phyloP scores from a whole-genome alignment of 1,140 invertebrate species.

The Drosophila suzukii region DNA sequence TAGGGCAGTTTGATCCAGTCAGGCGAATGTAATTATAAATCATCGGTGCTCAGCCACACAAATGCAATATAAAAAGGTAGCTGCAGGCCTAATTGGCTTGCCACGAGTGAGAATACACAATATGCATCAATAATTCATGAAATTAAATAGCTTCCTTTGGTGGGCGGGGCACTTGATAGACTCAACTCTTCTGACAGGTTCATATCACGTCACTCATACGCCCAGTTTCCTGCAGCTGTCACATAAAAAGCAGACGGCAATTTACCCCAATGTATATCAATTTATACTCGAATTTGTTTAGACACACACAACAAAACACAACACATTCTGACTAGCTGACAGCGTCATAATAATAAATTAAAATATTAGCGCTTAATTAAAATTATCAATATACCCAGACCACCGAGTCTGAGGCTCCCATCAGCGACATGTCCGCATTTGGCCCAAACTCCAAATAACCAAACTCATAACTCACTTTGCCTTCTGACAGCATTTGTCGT shows the following conservation, averaged over 20 bases:
- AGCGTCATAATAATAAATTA: constrained; percentile 79
- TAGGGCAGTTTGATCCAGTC: constrained; percentile 27
- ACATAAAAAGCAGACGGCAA: constrained; percentile 41
- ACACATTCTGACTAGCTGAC: constrained; percentile 27
- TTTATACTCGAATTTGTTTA: constrained; percentile 2
- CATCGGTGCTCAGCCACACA: constrained; percentile 47
- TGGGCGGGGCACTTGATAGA: constrained; percentile 39
- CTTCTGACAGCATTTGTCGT: constrained; percentile 17
- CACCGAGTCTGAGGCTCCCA: constrained; percentile 28
- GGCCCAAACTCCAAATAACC: not conserved
- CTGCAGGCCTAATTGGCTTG: constrained; percentile 66
- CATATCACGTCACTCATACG: constrained; percentile 65
- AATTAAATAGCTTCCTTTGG: constrained; percentile 72
- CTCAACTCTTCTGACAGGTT: constrained; percentile 42
- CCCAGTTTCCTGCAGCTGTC: constrained; percentile 39
- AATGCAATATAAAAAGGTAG: constrained; percentile 53
- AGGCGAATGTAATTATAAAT: constrained; percentile 60
- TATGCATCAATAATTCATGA: constrained; percentile 77
- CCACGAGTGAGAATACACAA: constrained; percentile 33
- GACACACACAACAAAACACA: constrained; percentile 19
- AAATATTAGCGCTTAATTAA: constrained; percentile 84
- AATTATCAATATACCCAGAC: constrained; percentile 67
- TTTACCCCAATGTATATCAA: not conserved
- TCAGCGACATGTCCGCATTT: constrained; percentile 4
- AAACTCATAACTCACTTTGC: constrained; percentile 12